phyloP scores from a whole-genome alignment of 2,888 invertebrate genomes.

The Chymomyza caudatula region DNA sequence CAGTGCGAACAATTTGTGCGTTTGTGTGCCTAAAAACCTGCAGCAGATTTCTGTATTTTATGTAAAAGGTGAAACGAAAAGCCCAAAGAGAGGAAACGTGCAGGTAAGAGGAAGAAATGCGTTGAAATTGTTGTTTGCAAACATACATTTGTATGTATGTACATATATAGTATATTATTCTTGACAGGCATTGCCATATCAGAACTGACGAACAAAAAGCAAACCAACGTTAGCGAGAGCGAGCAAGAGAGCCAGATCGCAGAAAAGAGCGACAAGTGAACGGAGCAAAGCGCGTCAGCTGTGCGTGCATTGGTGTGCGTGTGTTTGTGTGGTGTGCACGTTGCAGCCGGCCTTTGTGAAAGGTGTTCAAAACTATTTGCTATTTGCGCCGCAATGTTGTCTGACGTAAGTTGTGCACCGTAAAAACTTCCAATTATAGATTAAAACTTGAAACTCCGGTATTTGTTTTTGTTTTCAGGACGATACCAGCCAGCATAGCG shows the following conservation, averaged over 20 bases:
- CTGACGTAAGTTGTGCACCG: constrained; percentile 56
- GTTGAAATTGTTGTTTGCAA: not conserved
- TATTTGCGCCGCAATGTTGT: constrained; percentile 38
- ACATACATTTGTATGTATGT: not conserved
- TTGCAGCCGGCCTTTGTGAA: not conserved
- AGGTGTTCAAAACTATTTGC: constrained; percentile 1
- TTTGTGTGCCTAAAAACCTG: constrained; percentile 62
- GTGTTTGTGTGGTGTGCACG: constrained; percentile 7
- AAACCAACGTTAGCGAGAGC: constrained; percentile 8
- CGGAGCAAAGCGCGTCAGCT: not conserved
- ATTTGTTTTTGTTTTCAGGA: constrained; percentile 27
- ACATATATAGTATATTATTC: constrained; percentile 20
- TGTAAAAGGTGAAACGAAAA: not conserved
- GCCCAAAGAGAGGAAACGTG: not conserved
- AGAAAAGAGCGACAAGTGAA: not conserved
- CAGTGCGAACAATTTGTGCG: constrained; percentile 78
- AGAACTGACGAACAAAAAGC: not conserved
- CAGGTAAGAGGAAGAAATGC: not conserved
- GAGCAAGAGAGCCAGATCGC: constrained; percentile 10
- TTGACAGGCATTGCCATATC: constrained; percentile 47
- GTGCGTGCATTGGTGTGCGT: not conserved
- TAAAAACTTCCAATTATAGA: constrained; percentile 9
- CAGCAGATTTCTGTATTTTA: constrained; percentile 43
- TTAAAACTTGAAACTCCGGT: not conserved
- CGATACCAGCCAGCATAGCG: constrained; percentile 26